Evolutionary conservation across 2,888 invertebrate species (phyloP).

Genomic region (Amaurobius ferox): DNA sequence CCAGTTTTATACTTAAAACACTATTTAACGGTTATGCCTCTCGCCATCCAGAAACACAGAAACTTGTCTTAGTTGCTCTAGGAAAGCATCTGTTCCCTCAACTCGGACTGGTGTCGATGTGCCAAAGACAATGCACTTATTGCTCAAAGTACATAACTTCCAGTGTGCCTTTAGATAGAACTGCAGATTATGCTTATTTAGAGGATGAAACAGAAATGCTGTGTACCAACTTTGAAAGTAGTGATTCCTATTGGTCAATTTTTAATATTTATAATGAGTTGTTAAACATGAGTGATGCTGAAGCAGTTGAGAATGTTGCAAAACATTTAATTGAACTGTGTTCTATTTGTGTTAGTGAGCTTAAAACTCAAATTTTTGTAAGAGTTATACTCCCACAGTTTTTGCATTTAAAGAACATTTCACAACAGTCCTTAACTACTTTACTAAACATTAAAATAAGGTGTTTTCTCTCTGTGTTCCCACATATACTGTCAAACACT

Average conservation of each 20-base stretch:
- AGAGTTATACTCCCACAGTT: constrained; percentile 55
- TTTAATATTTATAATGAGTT: constrained; percentile 50
- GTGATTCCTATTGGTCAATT: constrained; percentile 23
- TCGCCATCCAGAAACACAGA: constrained; percentile 34
- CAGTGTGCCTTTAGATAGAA: constrained; percentile 27
- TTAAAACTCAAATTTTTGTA: constrained; percentile 49
- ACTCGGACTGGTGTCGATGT: constrained; percentile 26
- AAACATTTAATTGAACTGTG: constrained; percentile 52
- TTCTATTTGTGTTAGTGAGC: constrained; percentile 37
- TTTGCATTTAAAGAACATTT: constrained; percentile 19
- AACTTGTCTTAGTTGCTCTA: constrained; percentile 29
- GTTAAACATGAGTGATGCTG: constrained; percentile 15
- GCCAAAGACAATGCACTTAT: constrained; percentile 15
- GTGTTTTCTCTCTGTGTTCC: constrained; percentile 47
- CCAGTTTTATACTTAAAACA: constrained; percentile 35
- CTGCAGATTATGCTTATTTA: neutral
- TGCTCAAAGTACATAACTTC: constrained; percentile 33
- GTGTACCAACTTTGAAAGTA: neutral
- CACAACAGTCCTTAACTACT: neutral
- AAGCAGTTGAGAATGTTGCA: constrained; percentile 40
- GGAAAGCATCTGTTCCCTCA: constrained; percentile 45
- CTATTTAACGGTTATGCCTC: constrained; percentile 26
- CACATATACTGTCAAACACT: constrained; percentile 21
- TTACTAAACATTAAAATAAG: constrained; percentile 36
- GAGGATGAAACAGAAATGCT: neutral